Base-by-base conservation (phyloP, 2,797 vertebrate species). In the Nyctalus aviator region DNA sequence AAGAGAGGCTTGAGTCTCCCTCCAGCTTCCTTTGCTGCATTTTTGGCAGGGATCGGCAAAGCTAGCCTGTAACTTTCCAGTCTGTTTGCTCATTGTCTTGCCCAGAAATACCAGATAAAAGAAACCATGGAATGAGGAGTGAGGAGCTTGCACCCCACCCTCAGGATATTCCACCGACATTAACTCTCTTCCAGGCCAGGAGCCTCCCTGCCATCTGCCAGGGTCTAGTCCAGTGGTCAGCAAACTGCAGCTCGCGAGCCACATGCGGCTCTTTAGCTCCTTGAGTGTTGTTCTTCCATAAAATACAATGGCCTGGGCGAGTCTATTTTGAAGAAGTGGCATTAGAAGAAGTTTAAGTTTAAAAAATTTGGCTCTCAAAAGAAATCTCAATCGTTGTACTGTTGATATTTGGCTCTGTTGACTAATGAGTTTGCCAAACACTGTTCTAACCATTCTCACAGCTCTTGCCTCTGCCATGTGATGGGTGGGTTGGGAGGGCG, bases 21-120 rank as follows among this genome's bases (percentile, higher is more conserved):
- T 71, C 2, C 6, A 68, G 86, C 94, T 97, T 97, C 95, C 94
- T 94, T 86, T 78, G 94, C 83, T 96, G 87, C 77, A 55, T 96
- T 96, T 96, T 95, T 97, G 96, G 95, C 89, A 92, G 88, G 95
- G 85, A 68, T 35, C 68, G 77, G 92, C 2, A 2, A 59, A 35
- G 90, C 13, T 95, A 90, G 95, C 92, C 83, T 84, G 37, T 96
- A 95, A 95, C 89, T 96, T 98, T 97, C 96, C 95, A 88, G 83
- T 92, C 93, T 64, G 95, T 84, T 89, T 96, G 94, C 93, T 93
- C 88, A 83, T 95, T 84, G 94, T 95, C 84, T 96, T 93, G 90
- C 95, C 72, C 55, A 27, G 81, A 89, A 94, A 53, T 93, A 90
- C 93, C 1, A 48, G 95, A 97, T 95, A 92, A 95, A 97, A 96